Evolutionary conservation across 1,140 invertebrate genomes (phyloP).

Genomic region (Wiebesia pumilae): DNA sequence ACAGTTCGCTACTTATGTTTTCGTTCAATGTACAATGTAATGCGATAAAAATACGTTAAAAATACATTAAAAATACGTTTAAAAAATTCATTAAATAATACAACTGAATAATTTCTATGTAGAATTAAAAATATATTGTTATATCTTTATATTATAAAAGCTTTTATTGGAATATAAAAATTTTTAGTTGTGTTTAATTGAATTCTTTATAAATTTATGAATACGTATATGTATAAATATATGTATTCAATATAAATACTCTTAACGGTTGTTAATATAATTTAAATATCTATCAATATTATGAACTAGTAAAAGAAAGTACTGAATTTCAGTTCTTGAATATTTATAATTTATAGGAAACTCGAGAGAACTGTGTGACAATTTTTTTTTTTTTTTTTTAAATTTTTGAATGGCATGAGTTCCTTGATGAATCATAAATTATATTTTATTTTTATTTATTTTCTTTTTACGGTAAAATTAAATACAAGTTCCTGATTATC

Average conservation of each 20-base stretch:
- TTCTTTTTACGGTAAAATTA: slow-evolving; percentile 35
- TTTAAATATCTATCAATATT: background rate
- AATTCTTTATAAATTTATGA: too few relatives aligned
- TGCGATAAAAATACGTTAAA: too few relatives aligned
- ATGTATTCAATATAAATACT: too few relatives aligned
- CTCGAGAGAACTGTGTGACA: slow-evolving; percentile 5
- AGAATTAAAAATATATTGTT: background rate
- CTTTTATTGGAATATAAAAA: background rate
- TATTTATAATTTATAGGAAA: background rate
- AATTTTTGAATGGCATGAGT: slow-evolving; percentile 20
- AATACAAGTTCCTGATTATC: slow-evolving; percentile 27
- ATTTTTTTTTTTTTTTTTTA: background rate
- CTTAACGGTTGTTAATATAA: background rate
- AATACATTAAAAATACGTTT: background rate
- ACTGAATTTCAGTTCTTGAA: background rate
- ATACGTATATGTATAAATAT: too few relatives aligned
- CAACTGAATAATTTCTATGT: background rate
- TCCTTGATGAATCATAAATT: background rate
- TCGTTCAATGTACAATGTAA: too few relatives aligned
- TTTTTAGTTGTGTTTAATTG: background rate
- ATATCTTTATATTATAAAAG: background rate
- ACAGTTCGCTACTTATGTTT: background rate
- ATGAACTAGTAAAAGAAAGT: slow-evolving; percentile 2
- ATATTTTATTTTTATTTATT: slow-evolving; percentile 24
- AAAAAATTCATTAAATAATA: background rate